Base-by-base conservation (phyloP, 2,797 vertebrate species). In the Coreius guichenoti region DNA sequence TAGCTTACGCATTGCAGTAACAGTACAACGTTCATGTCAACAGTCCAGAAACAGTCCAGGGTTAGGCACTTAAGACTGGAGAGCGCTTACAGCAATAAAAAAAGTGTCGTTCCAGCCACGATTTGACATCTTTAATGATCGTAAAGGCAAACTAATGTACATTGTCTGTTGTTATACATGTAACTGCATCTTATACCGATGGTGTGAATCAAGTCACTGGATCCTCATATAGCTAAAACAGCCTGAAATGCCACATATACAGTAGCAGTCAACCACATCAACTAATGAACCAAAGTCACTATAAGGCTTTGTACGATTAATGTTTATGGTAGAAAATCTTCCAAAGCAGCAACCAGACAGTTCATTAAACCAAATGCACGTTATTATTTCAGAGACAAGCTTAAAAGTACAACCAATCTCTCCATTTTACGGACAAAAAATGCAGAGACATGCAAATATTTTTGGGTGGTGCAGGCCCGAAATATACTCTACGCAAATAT, bases 21-120 rank as follows among this genome's bases (percentile, higher is more conserved):
- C 43, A 78, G 47, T 84, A 58, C 63, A 58, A 84, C 47, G 3
- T 70, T 69, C 65, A 78, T 45, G 29, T 84, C 65, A 74, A 87
- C 56, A 85, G 82, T 68, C 83, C 69, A 67, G 45, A 86, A 58
- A 65, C 61, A 82, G 88, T 76, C 88, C 90, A 90, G 87, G 76
- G 88, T 92, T 90, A 96, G 95, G 95, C 95, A 96, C 95, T 96
- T 96, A 91, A 88, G 94, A 94, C 93, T 91, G 91, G 93, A 92
- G 88, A 93, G 89, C 90, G 90, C 88, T 86, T 86, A 87, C 81
- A 84, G 56, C 83, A 76, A 90, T 65, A 63, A 86, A 77, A 81
- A 78, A 81, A 78, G 85, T 83, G 85, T 51, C 63, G 47, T 82
- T 89, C 91, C 81, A 26, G 88, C 61, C 72, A 78, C 76, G 72